Evolutionary conservation across 2,888 invertebrate species (phyloP), one percentile per base, ranked within the genome.

Genomic region (Neoaliturus tenellus): DNA sequence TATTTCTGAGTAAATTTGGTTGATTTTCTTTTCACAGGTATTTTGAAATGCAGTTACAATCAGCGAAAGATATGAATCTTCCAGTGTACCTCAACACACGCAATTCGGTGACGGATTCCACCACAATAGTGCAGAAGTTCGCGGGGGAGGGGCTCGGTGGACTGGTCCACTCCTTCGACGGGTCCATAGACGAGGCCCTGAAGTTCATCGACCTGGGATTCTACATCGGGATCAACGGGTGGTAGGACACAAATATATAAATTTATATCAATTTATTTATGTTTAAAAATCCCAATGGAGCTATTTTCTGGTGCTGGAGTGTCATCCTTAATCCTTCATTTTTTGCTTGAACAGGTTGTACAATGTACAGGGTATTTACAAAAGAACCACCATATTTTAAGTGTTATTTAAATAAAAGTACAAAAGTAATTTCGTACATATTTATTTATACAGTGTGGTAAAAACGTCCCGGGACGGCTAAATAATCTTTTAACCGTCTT

Each of bases 221-320:
- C 33, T 69, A 69, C 33, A 69, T 69, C 10, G 69, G 69, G 1
- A 69, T 69, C 33, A 69, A 69, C 17, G 69, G 69, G 8, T 69
- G 69, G 69, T 69, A 69, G n/a, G 69, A 23, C 5, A n/a, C n/a
- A n/a, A 41, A 41, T 10, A 41, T 14, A 10, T 41, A 14, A 41
- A 41, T 6, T 41, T 41, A 41, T n/a, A 41, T 41, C 14, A 51
- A 51, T 17, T n/a, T 17, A 51, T 51, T 12, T 51, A 51, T 51
- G 39, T 39, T 39, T 5, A 39, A 39, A 39, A 12, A 39, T 39
- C 39, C n/a, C n/a, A n/a, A n/a, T n/a, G n/a, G n/a, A n/a, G n/a
- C n/a, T n/a, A n/a, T n/a, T n/a, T n/a, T n/a, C n/a, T n/a, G n/a
- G n/a, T n/a, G n/a, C n/a, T n/a, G n/a, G n/a, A n/a, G n/a, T n/a